Conservation (phyloP, 2,888 invertebrate genomes). For the Diploptera punctata region DNA sequence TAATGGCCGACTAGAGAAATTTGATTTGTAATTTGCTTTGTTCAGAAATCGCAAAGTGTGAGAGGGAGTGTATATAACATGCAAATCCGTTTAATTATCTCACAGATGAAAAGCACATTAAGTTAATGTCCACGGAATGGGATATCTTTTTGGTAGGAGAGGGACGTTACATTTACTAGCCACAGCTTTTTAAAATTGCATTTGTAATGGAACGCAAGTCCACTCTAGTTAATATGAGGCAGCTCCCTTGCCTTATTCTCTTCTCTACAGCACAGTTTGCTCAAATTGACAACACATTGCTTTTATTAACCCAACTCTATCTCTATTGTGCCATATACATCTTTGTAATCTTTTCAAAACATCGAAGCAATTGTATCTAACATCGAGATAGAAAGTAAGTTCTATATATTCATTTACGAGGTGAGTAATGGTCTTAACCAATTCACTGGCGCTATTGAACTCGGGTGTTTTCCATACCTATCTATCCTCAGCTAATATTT, state of each 20-base stretch:
- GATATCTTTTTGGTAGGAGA: not conserved
- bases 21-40: slow-evolving; percentile 21
- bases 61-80: slow-evolving; percentile 5
- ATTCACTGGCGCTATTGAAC: no score
- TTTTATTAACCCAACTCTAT: no score
- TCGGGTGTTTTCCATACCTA: no score
- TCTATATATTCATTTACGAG: no score
- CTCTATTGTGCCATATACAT: no score
- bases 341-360: no score
- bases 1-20: not conserved
- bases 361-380: no score
- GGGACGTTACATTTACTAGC: slow-evolving; percentile 2
- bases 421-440: no score
- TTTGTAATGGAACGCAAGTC: slow-evolving; percentile 10
- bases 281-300: no score
- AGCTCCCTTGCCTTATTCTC: not conserved
- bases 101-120: slow-evolving; percentile 18
- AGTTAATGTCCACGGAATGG: slow-evolving; percentile 10
- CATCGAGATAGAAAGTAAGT: no score
- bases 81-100: slow-evolving; percentile 29
- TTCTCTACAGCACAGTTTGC: not conserved
- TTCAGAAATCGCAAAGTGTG: not conserved
- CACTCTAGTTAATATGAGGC: not conserved
- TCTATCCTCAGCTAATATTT: no score
- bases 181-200: slow-evolving; percentile 16